Base-by-base conservation (phyloP, 2,888 invertebrate genomes). In the Gastrophysa polygoni region DNA sequence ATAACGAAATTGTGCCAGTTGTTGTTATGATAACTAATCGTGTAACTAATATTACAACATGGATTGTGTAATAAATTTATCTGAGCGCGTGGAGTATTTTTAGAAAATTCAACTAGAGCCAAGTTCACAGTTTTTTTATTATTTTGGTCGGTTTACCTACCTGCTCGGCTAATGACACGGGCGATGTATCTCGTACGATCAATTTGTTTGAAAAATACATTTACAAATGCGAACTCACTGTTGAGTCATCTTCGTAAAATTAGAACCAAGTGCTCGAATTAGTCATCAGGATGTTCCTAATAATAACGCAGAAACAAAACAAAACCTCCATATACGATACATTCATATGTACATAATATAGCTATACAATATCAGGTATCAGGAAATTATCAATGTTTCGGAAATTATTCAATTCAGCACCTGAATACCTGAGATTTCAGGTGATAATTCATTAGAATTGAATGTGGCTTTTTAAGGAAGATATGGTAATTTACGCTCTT, bases 111-210 rank as follows among this genome's bases (percentile, higher is more conserved):
- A 63, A 64, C 61, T 49, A 61, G 59, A 66, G 69, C 69, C 69
- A 69, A 69, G 69, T 69, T 69, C 69, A 69, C 66, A 60, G 59
- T 51, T 62, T 63, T 61, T 62, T 63, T 44, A 18, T 59, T 62
- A 44, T 54, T 54, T 61, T 56, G 20, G 43, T 44, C 20, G 43
- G 11, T 46, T 28, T 32, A 32, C 29, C 29, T 44, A 24, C 44
- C 14, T 18, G 18, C 17, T 21, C 18, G 57, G 14, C 17, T 44
- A 54, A 54, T 44, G 44, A 54, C 44, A 43, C 21, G 54, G 43
- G 24, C 24, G 43, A 54, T 24, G n/a, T 49, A 50, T 43, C 50
- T 57, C 38, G 43, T 17, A 57, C 48, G 43, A 24, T 49, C 48
- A 38, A 47, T 57, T 57, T 29, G 47, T 38, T 43, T 57, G 57